A percentile compares a stretch with the other conserved stretches of the same genome.
Evolutionary conservation across 1,140 invertebrate genomes (phyloP).

Genomic region (Musca domestica): DNA sequence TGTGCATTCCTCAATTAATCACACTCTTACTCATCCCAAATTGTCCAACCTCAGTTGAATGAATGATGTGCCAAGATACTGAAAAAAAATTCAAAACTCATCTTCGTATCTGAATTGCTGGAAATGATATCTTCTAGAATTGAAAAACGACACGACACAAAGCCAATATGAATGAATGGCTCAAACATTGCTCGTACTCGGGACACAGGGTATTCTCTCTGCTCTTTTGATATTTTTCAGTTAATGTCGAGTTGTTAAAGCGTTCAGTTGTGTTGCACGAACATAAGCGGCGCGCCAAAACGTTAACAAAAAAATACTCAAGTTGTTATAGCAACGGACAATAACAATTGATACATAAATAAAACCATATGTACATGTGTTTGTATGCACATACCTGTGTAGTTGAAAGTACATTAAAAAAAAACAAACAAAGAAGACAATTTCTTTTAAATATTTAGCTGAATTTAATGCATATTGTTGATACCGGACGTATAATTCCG

Average conservation of each 20-base stretch:
- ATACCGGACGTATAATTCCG: too few species aligned
- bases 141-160: too few species aligned
- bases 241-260: constrained; percentile 42
- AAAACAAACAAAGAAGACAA: neutral
- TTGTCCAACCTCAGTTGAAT: too few species aligned
- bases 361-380: neutral
- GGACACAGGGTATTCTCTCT: too few species aligned
- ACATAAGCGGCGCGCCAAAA: neutral
- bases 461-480: neutral
- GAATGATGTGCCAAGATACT: too few species aligned
- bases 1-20: too few species aligned
- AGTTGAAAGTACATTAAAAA: neutral
- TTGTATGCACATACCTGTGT: neutral
- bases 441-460: neutral
- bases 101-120: too few species aligned
- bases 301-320: neutral
- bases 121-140: too few species aligned
- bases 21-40: too few species aligned
- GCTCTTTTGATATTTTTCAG: constrained; percentile 28
- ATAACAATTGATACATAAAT: neutral
- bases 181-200: too few species aligned
- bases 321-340: constrained; percentile 9
- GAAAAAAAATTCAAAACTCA: too few species aligned
- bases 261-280: constrained; percentile 42
- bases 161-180: too few species aligned